Evolutionary conservation across 2,113 vertebrate genomes (phyloP).

Genomic region (Tamias sibiricus): DNA sequence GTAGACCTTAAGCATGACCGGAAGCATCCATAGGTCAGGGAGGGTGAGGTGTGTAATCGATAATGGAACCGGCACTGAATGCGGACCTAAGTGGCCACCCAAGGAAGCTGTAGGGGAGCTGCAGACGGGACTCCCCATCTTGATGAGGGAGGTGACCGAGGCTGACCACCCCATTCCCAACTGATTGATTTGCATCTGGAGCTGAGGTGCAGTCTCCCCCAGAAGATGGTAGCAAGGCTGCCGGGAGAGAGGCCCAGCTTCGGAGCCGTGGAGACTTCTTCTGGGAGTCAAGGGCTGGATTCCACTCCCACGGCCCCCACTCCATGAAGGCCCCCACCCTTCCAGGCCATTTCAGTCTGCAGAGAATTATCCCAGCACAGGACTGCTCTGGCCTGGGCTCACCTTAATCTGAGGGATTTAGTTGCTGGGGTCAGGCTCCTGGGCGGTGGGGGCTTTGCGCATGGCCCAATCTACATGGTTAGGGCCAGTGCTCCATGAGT

Average conservation of each 20-base stretch:
- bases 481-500: rapidly evolving
- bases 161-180: rapidly evolving
- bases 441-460: rapidly evolving
- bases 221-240: background rate
- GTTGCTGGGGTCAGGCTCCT: rapidly evolving
- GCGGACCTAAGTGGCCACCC: rapidly evolving
- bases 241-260: rapidly evolving
- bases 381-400: background rate
- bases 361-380: rapidly evolving
- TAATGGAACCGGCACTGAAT: too few relatives aligned
- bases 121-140: background rate
- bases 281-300: background rate
- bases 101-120: background rate
- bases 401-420: too few relatives aligned
- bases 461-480: rapidly evolving
- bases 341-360: background rate
- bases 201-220: rapidly evolving
- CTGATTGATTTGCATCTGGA: background rate
- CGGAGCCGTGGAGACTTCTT: background rate
- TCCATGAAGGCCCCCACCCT: rapidly evolving
- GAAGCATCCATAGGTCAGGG: rapidly evolving
- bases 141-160: too few relatives aligned
- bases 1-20: rapidly evolving
- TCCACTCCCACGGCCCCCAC: background rate
- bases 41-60: rapidly evolving